Conservation (phyloP, 2,113 vertebrate species). For the Periophthalmodon schlosseri region DNA sequence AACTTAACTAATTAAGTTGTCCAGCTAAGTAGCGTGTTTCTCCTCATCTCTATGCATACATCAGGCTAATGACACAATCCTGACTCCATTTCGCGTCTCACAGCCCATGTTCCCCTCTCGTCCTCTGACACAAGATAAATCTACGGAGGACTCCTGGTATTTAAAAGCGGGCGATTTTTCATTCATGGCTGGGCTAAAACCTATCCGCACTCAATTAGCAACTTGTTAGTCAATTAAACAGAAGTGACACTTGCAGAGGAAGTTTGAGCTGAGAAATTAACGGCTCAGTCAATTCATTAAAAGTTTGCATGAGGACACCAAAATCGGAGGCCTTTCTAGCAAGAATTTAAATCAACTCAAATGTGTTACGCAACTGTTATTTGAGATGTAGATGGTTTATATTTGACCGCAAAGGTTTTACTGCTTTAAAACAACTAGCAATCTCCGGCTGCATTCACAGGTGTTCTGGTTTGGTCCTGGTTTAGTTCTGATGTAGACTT, state of each 20-base stretch:
- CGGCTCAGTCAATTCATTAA: conserved; percentile 39
- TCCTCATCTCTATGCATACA: not conserved
- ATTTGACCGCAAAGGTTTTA: too few species aligned
- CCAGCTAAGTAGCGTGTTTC: not conserved
- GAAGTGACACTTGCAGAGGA: conserved; percentile 38
- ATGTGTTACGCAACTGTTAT: not conserved
- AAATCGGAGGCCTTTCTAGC: conserved; percentile 22
- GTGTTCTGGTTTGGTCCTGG: too few species aligned
- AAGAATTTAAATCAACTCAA: conserved; percentile 18
- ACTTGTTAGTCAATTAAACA: conserved; percentile 55
- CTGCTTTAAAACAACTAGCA: too few species aligned
- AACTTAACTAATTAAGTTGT: not conserved
- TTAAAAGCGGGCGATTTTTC: conserved; percentile 37
- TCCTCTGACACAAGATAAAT: conserved; percentile 42
- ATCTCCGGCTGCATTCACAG: too few species aligned
- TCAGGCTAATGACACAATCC: conserved; percentile 37
- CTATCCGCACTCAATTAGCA: conserved; percentile 62
- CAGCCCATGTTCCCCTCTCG: conserved; percentile 21
- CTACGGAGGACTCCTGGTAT: conserved; percentile 26
- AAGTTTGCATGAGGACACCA: conserved; percentile 27
- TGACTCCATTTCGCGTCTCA: conserved; percentile 21
- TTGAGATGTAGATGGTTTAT: too few species aligned
- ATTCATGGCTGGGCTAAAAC: conserved; percentile 55
- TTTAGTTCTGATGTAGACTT: too few species aligned
- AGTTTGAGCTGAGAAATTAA: conserved; percentile 37